phyloP scores from a whole-genome alignment of 2,113 vertebrate genomes.

The Zosterops hypoxanthus region DNA sequence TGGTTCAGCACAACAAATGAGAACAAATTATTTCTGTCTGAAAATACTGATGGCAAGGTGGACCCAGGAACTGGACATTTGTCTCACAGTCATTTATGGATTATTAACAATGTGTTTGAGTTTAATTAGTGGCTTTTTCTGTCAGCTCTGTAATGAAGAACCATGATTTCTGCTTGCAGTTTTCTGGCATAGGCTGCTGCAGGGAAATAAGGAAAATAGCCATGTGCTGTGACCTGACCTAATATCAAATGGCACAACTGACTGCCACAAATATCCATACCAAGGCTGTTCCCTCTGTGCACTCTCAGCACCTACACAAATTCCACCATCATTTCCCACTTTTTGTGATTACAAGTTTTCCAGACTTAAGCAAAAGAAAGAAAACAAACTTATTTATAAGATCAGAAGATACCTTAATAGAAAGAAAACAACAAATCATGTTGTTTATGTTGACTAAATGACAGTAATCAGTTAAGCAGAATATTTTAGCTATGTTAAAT shows the following conservation, averaged over 20 bases:
- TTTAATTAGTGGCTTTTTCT: not conserved
- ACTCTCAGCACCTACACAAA: not conserved
- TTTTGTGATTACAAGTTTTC: not conserved
- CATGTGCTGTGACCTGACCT: not conserved
- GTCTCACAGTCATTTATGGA: not conserved
- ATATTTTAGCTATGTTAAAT: not conserved
- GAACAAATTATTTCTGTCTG: not conserved
- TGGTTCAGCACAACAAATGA: not conserved
- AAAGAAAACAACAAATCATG: not conserved
- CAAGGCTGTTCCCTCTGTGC: not conserved
- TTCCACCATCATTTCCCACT: not conserved
- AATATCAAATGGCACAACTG: not conserved
- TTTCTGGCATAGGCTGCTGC: not conserved
- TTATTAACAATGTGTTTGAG: not conserved
- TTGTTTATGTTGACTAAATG: not conserved
- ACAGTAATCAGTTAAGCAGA: not conserved
- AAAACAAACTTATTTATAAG: not conserved
- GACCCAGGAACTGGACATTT: not conserved
- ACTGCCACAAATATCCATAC: not conserved
- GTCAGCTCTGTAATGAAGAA: not conserved
- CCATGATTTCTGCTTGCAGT: not conserved
- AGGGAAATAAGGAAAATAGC: not conserved
- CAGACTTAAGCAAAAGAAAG: not conserved
- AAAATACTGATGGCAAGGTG: not conserved
- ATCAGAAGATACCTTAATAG: not conserved